Base-by-base conservation (phyloP, 2,113 vertebrate genomes). In the Hippocampus barbouri region DNA sequence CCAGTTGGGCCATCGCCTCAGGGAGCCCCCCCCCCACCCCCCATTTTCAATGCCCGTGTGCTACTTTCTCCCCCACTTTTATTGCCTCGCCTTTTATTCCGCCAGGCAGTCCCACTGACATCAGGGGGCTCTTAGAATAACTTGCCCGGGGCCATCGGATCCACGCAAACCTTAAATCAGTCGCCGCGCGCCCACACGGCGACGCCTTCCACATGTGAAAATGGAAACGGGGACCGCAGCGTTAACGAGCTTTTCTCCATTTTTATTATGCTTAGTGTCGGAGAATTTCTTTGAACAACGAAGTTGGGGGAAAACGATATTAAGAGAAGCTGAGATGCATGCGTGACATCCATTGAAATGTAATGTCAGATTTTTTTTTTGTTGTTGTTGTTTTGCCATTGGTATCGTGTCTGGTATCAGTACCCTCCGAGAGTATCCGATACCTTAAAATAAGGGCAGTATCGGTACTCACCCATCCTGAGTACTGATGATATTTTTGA, bases 51-150 rank as follows among this genome's bases (percentile, higher is more conserved):
- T 92, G 89, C 85, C 78, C 83, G 87, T 85, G 87, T 90, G 90
- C 91, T 90, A 89, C 90, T 90, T 90, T 89, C 84, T 83, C 89
- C 85, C 85, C 86, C 86, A 87, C 83, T 93, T 38, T 93, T 93
- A 93, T 93, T 92, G 91, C 92, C 88, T 91, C 81, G 87, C 88
- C 92, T 92, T 94, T 92, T 92, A 92, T 92, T 93, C 91, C 92
- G 90, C 91, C 88, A 92, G 91, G 90, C 91, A 91, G 92, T 92
- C 92, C 89, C 89, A 90, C 89, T 92, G 90, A 92, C 91, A 91
- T 91, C 90, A 91, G 89, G 91, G 85, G 89, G 89, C 90, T 93
- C 91, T 92, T 92, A 93, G 92, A 92, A 93, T 93, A 93, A 92
- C 89, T 92, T 80, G 91, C 93, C 92, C 57, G 83, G 86, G 92